Conservation (phyloP, 2,113 vertebrate genomes). For the Baryphthengus martii region DNA sequence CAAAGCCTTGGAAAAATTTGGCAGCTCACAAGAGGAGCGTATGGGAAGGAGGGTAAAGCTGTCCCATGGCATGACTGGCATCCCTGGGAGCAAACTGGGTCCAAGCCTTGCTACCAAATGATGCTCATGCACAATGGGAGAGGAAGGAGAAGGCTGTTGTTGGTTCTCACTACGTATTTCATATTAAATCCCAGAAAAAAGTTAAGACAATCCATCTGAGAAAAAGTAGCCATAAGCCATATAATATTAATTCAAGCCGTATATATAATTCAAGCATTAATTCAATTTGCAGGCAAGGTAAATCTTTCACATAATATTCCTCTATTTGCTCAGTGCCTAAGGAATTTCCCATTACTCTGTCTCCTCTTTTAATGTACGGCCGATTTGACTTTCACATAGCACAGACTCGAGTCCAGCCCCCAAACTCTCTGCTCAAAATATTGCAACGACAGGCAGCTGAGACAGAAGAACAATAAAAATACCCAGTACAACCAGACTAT, state of each 20-base stretch:
- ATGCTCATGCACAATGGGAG: neutral
- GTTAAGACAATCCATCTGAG: neutral
- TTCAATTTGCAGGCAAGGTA: constrained; percentile 15
- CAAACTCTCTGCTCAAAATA: neutral
- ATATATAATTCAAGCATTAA: neutral
- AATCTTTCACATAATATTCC: neutral
- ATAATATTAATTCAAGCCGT: neutral
- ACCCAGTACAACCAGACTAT: neutral
- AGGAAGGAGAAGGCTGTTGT: neutral
- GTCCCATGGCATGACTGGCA: neutral
- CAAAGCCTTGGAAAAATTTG: neutral
- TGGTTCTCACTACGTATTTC: neutral
- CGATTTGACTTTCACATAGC: neutral
- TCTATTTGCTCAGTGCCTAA: neutral
- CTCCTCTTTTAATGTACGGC: neutral
- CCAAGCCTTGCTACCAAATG: neutral
- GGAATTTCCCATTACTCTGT: constrained; percentile 1
- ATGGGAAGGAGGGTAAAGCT: neutral
- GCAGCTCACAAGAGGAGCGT: neutral
- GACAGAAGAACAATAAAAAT: neutral
- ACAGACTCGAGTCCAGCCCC: neutral
- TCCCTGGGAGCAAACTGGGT: neutral
- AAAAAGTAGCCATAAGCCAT: neutral
- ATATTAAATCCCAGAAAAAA: neutral
- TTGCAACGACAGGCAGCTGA: neutral